phyloP scores from a whole-genome alignment of 2,888 invertebrate species.

The Cyclophora albipunctata region DNA sequence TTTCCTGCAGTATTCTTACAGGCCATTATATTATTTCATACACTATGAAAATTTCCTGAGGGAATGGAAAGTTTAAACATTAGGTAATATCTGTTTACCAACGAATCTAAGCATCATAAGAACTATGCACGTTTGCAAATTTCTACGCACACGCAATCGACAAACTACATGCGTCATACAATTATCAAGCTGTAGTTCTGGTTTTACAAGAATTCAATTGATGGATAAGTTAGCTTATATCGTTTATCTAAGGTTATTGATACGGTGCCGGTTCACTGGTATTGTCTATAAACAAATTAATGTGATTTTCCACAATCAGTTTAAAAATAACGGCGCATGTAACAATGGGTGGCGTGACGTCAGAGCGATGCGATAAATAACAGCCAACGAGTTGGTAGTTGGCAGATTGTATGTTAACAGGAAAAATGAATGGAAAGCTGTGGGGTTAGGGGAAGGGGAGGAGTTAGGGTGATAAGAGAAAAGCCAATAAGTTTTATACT shows the following conservation, averaged over 20 bases:
- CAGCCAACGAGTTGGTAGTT: too few relatives aligned
- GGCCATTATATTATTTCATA: too few relatives aligned
- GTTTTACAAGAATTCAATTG: slow-evolving; percentile 14
- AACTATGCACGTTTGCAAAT: not conserved
- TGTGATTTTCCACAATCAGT: slow-evolving; percentile 27
- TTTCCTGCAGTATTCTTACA: too few relatives aligned
- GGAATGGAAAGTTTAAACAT: too few relatives aligned
- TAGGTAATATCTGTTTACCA: too few relatives aligned
- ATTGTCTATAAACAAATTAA: slow-evolving; percentile 18
- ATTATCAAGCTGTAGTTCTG: not conserved
- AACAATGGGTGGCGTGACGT: not conserved
- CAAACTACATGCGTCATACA: not conserved
- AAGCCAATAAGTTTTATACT: too few relatives aligned
- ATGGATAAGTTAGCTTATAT: slow-evolving; percentile 20
- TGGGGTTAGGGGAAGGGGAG: too few relatives aligned
- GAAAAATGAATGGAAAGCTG: too few relatives aligned
- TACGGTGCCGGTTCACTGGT: slow-evolving; percentile 25
- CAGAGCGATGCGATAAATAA: not conserved
- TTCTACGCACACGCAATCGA: not conserved
- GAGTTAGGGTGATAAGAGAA: too few relatives aligned
- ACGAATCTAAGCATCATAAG: too few relatives aligned
- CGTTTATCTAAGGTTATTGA: slow-evolving; percentile 22
- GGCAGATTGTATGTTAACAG: too few relatives aligned
- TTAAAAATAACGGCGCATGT: slow-evolving; percentile 4
- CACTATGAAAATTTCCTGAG: too few relatives aligned